Evolutionary conservation across 2,113 vertebrate genomes (phyloP), one percentile per base, ranked within the genome.

Genomic region (Oryzias woworae): DNA sequence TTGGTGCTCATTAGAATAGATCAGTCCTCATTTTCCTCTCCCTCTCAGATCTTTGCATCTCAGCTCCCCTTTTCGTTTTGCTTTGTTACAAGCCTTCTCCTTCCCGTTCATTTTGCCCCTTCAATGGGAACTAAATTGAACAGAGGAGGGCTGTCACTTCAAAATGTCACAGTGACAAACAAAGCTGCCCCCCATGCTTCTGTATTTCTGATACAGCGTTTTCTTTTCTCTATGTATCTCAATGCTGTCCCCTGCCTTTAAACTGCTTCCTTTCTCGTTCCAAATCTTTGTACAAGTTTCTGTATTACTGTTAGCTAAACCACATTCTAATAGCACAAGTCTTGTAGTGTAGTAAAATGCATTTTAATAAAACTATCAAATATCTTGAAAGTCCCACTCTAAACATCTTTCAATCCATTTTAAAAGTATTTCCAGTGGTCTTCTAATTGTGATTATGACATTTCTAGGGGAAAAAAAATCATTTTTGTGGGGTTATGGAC

Each of bases 1-100:
- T 88, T 90, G 85, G 88, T 89, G 80, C 82, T 92, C 84, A 90
- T 91, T 89, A 89, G 83, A 89, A 87, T 87, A 87, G 71, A 89
- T 85, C 81, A 77, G 81, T 76, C 68, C 53, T 66, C 73, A 58
- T 69, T 45, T 65, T 4, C 22, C 18, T 16, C 53, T 49, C 62
- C 56, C 59, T 62, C 58, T 51, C 73, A 74, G 71, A 62, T 85
- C 75, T 71, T 48, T 59, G 62, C 55, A 69, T 82, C 71, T 80
- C 23, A 42, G 12, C 48, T 55, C 71, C 55, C 66, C 45, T 66
- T 45, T 75, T 76, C 63, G 44, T 62, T 58, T 68, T 3, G 4
- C 52, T 69, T 44, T 51, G 56, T 81, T 73, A 72, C 47, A 58
- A 63, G 46, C 26, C 43, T 58, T 36, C 28, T 58, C 12, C 22